Base-by-base conservation (phyloP, 2,888 invertebrate genomes). In the Thera obeliscata region DNA sequence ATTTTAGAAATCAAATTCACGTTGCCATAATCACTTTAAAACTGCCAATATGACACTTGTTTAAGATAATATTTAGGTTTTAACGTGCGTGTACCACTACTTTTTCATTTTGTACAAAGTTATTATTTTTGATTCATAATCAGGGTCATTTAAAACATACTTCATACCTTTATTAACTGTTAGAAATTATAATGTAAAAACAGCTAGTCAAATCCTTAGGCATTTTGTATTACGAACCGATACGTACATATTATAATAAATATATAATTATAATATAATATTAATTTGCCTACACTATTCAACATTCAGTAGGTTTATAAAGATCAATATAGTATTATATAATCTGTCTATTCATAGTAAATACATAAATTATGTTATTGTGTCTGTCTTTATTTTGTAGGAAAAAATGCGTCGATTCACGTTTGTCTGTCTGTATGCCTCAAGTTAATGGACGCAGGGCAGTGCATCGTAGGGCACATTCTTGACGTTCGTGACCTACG, bases 1-100 rank as follows among this genome's bases (percentile, higher is more conserved):
- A 90, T 86, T 83, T 86, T 87, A 90, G 86, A 89, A 89, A 84
- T 85, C 90, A 90, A 90, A 91, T 92, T 92, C 91, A 89, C 87
- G 91, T 90, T 93, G 93, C 93, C 93, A 93, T 93, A 90, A 86
- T 86, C 86, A 87, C 84, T 83, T 86, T 71, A 59, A 71, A 75
- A 92, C 91, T 91, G 92, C 90, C 91, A 90, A 89, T 89, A 90
- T 90, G 90, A 91, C 90, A 91, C 88, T 89, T 87, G 85, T 84
- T 77, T 82, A 74, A 82, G 82, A 79, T 81, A 80, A 78, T 76
- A 70, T 75, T 80, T 81, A 81, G 80, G 76, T 78, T 75, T 77
- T 79, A 76, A 70, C 76, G 70, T 76, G 69, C 54, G 56, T 61
- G 68, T 74, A 76, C 75, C 71, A 72, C 79, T 75, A 76, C 78